phyloP scores from a whole-genome alignment of 1,140 invertebrate genomes.

The Orchesella cincta region DNA sequence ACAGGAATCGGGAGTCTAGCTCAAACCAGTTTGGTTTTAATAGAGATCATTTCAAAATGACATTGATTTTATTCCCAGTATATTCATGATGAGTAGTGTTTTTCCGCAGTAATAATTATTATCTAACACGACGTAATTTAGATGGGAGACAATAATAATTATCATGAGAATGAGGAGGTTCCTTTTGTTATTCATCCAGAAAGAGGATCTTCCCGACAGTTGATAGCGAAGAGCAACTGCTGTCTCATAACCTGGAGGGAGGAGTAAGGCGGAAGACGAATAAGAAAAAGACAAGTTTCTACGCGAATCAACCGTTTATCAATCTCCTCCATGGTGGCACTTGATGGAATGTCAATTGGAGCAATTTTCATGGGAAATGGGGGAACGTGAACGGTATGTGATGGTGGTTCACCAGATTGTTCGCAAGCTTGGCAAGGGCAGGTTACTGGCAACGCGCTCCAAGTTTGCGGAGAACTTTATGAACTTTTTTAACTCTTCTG shows the following conservation, averaged over 20 bases:
- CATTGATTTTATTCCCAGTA: too few species aligned
- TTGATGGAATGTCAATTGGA: constrained; percentile 25
- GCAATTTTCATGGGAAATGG: constrained; percentile 42
- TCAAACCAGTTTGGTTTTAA: too few species aligned
- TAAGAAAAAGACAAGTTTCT: constrained; percentile 35
- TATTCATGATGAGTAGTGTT: too few species aligned
- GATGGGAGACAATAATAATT: not conserved
- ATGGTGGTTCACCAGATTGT: not conserved
- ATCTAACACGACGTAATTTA: too few species aligned
- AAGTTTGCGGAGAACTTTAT: constrained; percentile 56
- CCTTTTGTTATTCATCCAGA: constrained; percentile 29
- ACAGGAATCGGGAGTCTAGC: too few species aligned
- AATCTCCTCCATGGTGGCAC: constrained; percentile 13
- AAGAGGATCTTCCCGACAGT: constrained; percentile 33
- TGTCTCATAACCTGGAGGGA: constrained; percentile 30
- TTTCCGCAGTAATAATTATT: too few species aligned
- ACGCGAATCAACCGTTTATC: constrained; percentile 29
- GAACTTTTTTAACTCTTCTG: constrained; percentile 56
- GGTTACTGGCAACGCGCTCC: constrained; percentile 27
- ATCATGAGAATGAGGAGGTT: not conserved
- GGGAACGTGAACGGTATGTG: constrained; percentile 14
- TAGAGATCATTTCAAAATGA: too few species aligned
- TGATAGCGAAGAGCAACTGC: constrained; percentile 24
- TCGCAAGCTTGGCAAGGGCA: constrained; percentile 32
- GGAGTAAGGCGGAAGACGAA: constrained; percentile 35